Base-by-base conservation (phyloP, 2,888 invertebrate species). In the Caenorhabditis imperialis region DNA sequence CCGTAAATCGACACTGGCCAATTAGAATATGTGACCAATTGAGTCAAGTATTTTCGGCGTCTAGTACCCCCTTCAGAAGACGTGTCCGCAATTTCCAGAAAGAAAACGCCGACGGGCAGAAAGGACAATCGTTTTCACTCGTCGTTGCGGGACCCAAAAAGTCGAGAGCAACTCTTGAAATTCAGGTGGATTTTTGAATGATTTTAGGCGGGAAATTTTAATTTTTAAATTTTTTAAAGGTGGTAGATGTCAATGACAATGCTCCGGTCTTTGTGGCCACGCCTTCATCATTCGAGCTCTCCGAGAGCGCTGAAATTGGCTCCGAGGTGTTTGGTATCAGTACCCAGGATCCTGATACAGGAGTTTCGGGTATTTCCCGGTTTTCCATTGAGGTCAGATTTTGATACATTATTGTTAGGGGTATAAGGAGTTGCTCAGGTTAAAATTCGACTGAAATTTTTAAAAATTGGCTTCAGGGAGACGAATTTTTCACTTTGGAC, bases 201-300 rank as follows among this genome's bases (percentile, higher is more conserved):
- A 22, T 50, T 44, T 4, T 45, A 10, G 3, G 3, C 45, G 20
- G 1, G 20, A 20, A 20, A 2, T 6, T 44, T 44, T 20, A 44
- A 16, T 6, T 27, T 30, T 6, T 45, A 6, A 33, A 30, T 30
- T 7, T 30, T 20, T 8, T 35, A 20, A 38, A 85, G 62, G 85
- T 90, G 7, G 84, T 84, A n/a, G 90, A 90, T 70, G 80, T 85
- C 48, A 90, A 90, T 78, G 90, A 90, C 79, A 89, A 89, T 69
- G 76, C 84, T 7, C 90, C 90, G 0, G 71, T 79, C 35, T 89
- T 89, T 89, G 91, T 92, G 6, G 92, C 92, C 71, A 91, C 92
- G 1, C 91, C 92, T 75, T 94, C 94, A 88, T 92, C 92, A 81
- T 92, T 94, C 18, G 55, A 62, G 35, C 5, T 76, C 1, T 63